These are phyloP conservation scores for Theropithecus gelada DNA, from an alignment of 2,113 vertebrate species.

Conservation along the genomic window DNA sequence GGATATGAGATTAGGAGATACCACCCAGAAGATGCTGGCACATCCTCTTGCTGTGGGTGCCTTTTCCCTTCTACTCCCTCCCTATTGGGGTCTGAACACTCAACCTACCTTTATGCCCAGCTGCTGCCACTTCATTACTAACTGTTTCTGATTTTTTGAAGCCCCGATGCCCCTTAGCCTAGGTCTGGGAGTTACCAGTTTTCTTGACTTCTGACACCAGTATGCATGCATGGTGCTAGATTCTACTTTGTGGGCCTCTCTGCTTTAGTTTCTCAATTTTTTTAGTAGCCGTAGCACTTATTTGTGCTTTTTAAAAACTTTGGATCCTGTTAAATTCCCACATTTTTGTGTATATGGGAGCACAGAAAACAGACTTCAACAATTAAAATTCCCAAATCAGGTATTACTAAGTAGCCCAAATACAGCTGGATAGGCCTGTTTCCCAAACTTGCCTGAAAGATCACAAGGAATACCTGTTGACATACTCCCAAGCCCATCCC, in stretches of 20 bases:
- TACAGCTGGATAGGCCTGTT: not conserved
- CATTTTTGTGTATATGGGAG: not conserved
- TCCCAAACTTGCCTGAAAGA: not conserved
- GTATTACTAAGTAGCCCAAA: not conserved
- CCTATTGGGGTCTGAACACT: not conserved
- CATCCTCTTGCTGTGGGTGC: not conserved
- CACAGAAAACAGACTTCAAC: not conserved
- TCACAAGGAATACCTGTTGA: not conserved
- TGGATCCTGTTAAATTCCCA: not conserved
- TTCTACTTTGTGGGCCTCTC: not conserved
- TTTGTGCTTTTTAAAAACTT: not conserved
- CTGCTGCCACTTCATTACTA: not conserved
- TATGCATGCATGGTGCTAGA: not conserved
- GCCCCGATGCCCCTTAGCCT: not conserved
- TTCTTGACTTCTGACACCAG: not conserved
- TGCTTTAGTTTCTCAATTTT: not conserved
- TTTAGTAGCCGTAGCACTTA: not conserved
- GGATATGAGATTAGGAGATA: not conserved
- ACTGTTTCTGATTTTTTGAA: not conserved
- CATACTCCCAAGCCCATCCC: not conserved
- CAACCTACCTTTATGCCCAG: no score
- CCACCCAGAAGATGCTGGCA: not conserved
- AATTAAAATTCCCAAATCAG: not conserved
- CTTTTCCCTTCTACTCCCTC: not conserved
- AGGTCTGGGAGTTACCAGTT: not conserved